Base-by-base conservation (phyloP, 2,888 invertebrate species). In the Meta bourneti region DNA sequence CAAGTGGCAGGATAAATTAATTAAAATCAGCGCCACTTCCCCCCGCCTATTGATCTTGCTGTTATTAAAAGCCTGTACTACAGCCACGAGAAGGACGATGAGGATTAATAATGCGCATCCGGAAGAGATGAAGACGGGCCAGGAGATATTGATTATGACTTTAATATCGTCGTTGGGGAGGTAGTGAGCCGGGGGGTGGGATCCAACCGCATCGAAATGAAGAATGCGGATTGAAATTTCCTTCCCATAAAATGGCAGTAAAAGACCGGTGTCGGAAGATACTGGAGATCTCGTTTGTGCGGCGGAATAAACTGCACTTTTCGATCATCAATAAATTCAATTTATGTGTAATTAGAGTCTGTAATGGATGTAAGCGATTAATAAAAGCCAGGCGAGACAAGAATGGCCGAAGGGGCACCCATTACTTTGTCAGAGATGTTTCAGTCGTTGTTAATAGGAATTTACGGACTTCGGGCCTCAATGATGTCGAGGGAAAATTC, bases 41-140 rank as follows among this genome's bases (percentile, higher is more conserved):
- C 74, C 71, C 74, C 77, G 69, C 70, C 80, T 81, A 88, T 88
- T 88, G 88, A 88, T 88, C 88, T 34, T 13, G 61, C 51, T 49
- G 75, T 88, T 88, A 88, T 88, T 88, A 88, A 88, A 88, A 81
- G 88, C 81, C 88, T 88, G 69, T 88, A 81, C n/a, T 88, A 88
- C 88, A 87, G 80, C 61, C 52, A 51, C 7, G 20, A 34, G 48
- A 34, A 11, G 54, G 54, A 74, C 83, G 83, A 74, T 74, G 77
- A 69, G 81, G 49, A 88, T 88, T 88, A 88, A 88, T 88, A 88
- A 81, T 74, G 81, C 49, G 16, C 79, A 34, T 77, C 49, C 61
- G 72, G 52, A 20, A 13, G n/a, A 16, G 61, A 54, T 13, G 79
- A 51, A 20, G 79, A 20, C 34, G 34, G 48, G 52, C n/a, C 54